These are phyloP conservation scores for Stratiolaelaps scimitus DNA, from an alignment of 1,140 invertebrate genomes.

Conservation along the genomic window DNA sequence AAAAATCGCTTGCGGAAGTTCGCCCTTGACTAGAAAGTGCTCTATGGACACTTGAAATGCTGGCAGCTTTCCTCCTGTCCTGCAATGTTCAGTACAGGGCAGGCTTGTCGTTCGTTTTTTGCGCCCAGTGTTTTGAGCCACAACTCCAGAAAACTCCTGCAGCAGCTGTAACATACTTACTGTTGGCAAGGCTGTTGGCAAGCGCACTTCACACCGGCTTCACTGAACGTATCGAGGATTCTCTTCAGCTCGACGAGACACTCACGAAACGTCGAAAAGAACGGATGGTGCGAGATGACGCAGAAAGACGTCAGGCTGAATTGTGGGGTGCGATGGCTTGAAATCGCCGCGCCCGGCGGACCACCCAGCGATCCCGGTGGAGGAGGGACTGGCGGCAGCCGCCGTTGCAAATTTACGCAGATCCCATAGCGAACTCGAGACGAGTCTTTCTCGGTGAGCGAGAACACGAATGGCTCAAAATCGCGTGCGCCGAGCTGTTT, in stretches of 20 bases:
- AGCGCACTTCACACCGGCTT: constrained; percentile 44
- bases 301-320: constrained; percentile 73
- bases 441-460: constrained; percentile 96
- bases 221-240: constrained; percentile 91
- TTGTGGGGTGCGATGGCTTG: constrained; percentile 58
- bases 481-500: constrained; percentile 69
- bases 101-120: too few relatives aligned
- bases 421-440: constrained; percentile 47
- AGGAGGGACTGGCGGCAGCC: constrained; percentile 25
- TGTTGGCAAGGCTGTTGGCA: constrained; percentile 18
- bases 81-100: too few relatives aligned
- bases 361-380: constrained; percentile 31
- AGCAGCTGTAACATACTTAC: too few relatives aligned
- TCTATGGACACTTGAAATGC: too few relatives aligned
- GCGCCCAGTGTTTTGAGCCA: too few relatives aligned
- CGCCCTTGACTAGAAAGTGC: too few relatives aligned
- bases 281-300: constrained; percentile 96
- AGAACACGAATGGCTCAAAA: constrained; percentile 93
- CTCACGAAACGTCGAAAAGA: constrained; percentile 93
- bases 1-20: too few relatives aligned
- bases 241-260: constrained; percentile 88
- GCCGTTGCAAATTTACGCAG: constrained; percentile 19
- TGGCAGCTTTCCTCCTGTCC: too few relatives aligned
- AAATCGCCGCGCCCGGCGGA: constrained; percentile 34
- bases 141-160: too few relatives aligned